phyloP scores from a whole-genome alignment of 2,888 invertebrate genomes.

The Malthinus seriepunctatus region DNA sequence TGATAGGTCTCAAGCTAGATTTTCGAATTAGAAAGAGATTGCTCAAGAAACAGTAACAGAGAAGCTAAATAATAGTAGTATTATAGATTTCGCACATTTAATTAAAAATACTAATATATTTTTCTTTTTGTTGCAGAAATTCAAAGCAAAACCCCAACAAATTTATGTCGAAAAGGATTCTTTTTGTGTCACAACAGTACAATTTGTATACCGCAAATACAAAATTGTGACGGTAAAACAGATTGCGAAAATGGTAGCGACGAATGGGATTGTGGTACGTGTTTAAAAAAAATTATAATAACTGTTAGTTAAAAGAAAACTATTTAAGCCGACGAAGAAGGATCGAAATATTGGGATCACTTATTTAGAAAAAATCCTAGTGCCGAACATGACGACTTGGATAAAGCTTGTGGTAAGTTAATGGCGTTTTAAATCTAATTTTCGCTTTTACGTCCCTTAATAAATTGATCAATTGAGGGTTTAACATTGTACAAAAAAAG shows the following conservation, averaged over 20 bases:
- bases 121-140: slow-evolving; percentile 15
- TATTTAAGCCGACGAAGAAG: slow-evolving; percentile 46
- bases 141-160: slow-evolving; percentile 1
- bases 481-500: neutral
- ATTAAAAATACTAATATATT: neutral
- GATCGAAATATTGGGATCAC: slow-evolving; percentile 56
- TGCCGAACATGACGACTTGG: slow-evolving; percentile 55
- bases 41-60: too few species aligned
- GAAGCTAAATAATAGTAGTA: too few species aligned
- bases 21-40: too few species aligned
- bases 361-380: slow-evolving; percentile 56
- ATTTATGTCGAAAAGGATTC: slow-evolving; percentile 40
- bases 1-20: too few species aligned
- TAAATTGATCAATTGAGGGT: too few species aligned
- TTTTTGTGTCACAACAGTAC: slow-evolving; percentile 52
- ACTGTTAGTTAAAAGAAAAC: neutral
- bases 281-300: neutral
- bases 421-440: neutral
- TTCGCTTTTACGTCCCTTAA: neutral
- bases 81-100: too few species aligned
- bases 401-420: slow-evolving; percentile 53
- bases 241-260: slow-evolving; percentile 57
- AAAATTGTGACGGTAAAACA: slow-evolving; percentile 54
- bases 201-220: slow-evolving; percentile 54
- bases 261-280: slow-evolving; percentile 55